Conservation (phyloP, 2,797 vertebrate species). For the Enteromius mattozi region DNA sequence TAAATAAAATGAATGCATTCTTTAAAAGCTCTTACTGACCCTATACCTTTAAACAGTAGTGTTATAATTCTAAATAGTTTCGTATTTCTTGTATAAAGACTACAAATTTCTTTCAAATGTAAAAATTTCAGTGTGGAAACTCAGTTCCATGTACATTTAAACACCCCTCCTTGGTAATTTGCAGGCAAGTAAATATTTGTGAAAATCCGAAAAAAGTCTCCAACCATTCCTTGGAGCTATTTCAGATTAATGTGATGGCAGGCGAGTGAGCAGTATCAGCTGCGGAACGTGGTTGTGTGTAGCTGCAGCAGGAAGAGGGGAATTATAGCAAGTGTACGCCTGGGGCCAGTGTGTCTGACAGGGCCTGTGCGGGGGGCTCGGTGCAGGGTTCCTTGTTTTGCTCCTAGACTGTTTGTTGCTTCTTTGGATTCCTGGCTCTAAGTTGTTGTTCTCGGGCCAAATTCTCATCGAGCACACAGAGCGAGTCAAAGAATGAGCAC, state of each 20-base stretch:
- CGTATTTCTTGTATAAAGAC: neutral
- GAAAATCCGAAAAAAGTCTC: neutral
- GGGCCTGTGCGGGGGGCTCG: conserved; percentile 39
- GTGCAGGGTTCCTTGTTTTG: conserved; percentile 61
- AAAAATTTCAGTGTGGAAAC: neutral
- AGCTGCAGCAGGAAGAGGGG: conserved; percentile 24
- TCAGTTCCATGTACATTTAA: neutral
- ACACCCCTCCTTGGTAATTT: conserved; percentile 10
- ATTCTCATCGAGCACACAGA: conserved; percentile 70
- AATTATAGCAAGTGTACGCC: conserved; percentile 40
- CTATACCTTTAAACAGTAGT: neutral
- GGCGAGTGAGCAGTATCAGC: conserved; percentile 31
- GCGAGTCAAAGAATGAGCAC: conserved; percentile 71
- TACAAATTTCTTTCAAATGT: neutral
- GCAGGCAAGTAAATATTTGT: conserved; percentile 39
- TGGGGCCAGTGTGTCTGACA: conserved; percentile 42
- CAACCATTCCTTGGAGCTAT: conserved; percentile 15
- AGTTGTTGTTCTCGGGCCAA: conserved; percentile 69
- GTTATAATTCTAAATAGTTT: neutral
- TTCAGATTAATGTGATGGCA: conserved; percentile 24
- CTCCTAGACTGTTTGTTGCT: conserved; percentile 60
- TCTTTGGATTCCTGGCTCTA: conserved; percentile 72
- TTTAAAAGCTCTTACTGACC: neutral
- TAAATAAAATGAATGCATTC: neutral
- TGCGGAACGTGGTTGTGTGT: conserved; percentile 24